Percentiles rank a stretch among this genome's conserved stretches.
These are phyloP conservation scores for Acropora tenuis DNA, from an alignment of 64 coral and sea anemone genomes.

Conservation along the genomic window DNA sequence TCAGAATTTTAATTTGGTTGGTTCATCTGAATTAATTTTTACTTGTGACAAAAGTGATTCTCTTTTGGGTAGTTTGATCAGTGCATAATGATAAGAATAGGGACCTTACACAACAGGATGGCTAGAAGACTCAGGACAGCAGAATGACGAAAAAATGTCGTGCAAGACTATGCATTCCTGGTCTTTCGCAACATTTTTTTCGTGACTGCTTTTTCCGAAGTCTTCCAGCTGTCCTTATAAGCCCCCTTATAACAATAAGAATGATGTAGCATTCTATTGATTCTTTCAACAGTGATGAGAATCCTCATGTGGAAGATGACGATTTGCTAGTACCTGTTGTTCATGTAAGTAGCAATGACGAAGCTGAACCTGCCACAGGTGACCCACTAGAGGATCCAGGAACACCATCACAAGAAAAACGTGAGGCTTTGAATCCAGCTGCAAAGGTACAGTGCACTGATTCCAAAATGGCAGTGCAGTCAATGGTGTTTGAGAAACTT, in stretches of 20 bases:
- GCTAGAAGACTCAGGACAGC: no score
- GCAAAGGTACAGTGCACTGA: neutral
- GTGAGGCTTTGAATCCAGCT: slow-evolving; percentile 7
- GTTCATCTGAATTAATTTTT: no score
- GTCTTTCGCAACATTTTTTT: no score
- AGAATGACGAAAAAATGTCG: no score
- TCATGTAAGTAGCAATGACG: slow-evolving; percentile 1
- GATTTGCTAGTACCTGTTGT: neutral
- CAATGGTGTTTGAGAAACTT: neutral
- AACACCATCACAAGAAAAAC: slow-evolving; percentile 13
- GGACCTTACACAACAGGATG: no score
- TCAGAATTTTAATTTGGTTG: neutral
- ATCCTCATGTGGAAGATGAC: neutral
- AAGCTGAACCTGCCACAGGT: neutral
- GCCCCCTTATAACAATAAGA: no score
- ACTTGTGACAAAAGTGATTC: no score
- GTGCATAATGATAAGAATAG: no score
- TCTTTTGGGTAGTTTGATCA: no score
- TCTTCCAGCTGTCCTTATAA: no score
- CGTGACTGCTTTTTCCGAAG: no score
- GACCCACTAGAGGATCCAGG: neutral
- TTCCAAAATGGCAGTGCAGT: neutral
- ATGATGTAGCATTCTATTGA: neutral
- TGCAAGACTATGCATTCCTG: no score
- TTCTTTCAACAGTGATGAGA: neutral